phyloP scores from a whole-genome alignment of 1,140 invertebrate genomes.

The Drosophila subpulchrella region DNA sequence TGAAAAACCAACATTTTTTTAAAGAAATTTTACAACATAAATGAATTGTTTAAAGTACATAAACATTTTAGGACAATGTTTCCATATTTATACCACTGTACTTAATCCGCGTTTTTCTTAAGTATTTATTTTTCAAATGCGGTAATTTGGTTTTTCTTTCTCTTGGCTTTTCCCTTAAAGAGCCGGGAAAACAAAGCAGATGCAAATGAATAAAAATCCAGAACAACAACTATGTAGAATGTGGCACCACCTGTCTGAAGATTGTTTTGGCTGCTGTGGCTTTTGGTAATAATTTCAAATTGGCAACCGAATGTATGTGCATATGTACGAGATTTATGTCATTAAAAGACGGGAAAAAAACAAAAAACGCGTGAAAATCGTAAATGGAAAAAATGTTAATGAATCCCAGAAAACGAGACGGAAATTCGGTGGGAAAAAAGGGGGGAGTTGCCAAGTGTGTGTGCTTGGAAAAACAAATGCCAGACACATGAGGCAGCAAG shows the following conservation, averaged over 20 bases:
- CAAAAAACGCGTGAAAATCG: conserved; percentile 63
- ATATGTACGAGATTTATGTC: conserved; percentile 82
- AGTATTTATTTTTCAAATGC: conserved; percentile 64
- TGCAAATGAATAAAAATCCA: conserved; percentile 42
- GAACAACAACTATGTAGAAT: conserved; percentile 28
- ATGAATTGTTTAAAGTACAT: not conserved
- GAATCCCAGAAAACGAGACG: conserved; percentile 50
- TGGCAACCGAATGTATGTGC: conserved; percentile 70
- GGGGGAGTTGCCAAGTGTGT: conserved; percentile 15
- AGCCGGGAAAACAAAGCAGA: conserved; percentile 11
- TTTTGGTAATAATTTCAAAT: conserved; percentile 76
- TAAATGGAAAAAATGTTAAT: conserved; percentile 78
- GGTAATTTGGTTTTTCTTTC: conserved; percentile 74
- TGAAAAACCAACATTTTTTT: too few species aligned
- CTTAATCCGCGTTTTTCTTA: conserved; percentile 17
- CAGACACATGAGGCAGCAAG: conserved; percentile 42
- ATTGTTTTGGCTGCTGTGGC: conserved; percentile 33
- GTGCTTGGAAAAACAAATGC: conserved; percentile 45
- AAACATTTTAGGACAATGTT: not conserved
- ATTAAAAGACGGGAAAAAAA: conserved; percentile 54
- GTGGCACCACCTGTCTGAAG: conserved; percentile 53
- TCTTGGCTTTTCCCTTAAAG: conserved; percentile 10
- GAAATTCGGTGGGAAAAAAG: conserved; percentile 27
- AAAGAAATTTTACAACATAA: too few species aligned
- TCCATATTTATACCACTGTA: conserved; percentile 28